phyloP scores from a whole-genome alignment of 2,113 vertebrate species.

The Peromyscus maniculatus region DNA sequence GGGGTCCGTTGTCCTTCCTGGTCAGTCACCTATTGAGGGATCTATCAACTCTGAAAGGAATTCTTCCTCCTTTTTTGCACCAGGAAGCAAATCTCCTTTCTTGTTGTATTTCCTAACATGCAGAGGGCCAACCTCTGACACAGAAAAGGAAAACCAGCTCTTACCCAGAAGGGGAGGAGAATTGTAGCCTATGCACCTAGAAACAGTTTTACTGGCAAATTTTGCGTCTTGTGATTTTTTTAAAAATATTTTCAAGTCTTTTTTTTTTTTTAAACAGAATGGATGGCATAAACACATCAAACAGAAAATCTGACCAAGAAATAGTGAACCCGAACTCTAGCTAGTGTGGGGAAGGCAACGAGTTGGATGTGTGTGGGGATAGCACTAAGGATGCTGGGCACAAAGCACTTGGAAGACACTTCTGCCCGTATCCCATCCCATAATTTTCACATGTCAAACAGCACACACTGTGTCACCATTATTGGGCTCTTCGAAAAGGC shows the following conservation, averaged over 20 bases:
- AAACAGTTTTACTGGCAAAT: not conserved
- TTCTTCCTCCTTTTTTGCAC: not conserved
- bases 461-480: too few relatives aligned
- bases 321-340: not conserved
- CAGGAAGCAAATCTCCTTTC: not conserved
- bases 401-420: too few relatives aligned
- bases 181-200: not conserved
- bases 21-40: slow-evolving; percentile 15
- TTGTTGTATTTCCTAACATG: not conserved
- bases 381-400: not conserved
- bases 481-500: not conserved
- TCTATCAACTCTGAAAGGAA: not conserved
- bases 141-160: not conserved
- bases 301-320: slow-evolving; percentile 2
- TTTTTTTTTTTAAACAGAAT: not conserved
- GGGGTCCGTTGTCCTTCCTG: slow-evolving; percentile 30
- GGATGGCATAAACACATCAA: not conserved
- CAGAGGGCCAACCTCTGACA: not conserved
- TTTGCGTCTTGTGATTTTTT: not conserved
- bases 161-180: not conserved
- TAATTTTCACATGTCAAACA: not conserved
- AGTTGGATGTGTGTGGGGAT: too few relatives aligned
- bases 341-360: accelerated
- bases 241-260: not conserved
- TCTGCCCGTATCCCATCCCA: accelerated